A percentile compares a stretch with the other conserved stretches of the same genome.
Evolutionary conservation across 2,113 vertebrate species (phyloP).

Genomic region (Boulengeromyrus knoepffleri): DNA sequence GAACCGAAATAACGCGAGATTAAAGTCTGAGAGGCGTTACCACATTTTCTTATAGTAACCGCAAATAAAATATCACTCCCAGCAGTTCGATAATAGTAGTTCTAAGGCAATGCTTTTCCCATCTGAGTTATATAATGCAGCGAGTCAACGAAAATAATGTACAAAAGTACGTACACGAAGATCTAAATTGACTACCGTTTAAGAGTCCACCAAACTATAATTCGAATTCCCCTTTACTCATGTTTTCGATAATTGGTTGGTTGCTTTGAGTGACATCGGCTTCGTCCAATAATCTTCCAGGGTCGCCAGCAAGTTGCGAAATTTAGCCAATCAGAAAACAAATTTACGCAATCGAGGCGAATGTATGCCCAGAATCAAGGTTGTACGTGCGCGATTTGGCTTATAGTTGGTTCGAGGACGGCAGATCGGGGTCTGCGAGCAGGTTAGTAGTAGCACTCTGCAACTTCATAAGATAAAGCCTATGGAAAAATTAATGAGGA

Average conservation of each 20-base stretch:
- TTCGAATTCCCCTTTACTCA: constrained; percentile 28
- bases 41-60: background rate
- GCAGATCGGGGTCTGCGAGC: constrained; percentile 2
- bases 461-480: background rate
- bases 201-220: constrained; percentile 20
- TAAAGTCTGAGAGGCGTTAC: constrained; percentile 6
- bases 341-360: background rate
- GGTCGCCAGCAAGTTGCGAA: too few species aligned
- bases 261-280: background rate
- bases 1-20: constrained; percentile 21
- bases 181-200: background rate
- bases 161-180: background rate
- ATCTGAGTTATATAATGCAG: background rate
- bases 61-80: background rate
- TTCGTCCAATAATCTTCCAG: background rate
- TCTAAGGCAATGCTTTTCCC: background rate
- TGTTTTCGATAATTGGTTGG: background rate
- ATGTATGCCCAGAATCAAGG: background rate
- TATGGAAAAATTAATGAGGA: background rate
- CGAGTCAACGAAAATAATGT: background rate
- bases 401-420: background rate
- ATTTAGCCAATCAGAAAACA: constrained; percentile 13
- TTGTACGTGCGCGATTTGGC: background rate
- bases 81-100: background rate
- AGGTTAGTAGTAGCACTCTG: constrained; percentile 6